Evolutionary conservation across 2,113 vertebrate genomes (phyloP).

Genomic region (Eptesicus fuscus): DNA sequence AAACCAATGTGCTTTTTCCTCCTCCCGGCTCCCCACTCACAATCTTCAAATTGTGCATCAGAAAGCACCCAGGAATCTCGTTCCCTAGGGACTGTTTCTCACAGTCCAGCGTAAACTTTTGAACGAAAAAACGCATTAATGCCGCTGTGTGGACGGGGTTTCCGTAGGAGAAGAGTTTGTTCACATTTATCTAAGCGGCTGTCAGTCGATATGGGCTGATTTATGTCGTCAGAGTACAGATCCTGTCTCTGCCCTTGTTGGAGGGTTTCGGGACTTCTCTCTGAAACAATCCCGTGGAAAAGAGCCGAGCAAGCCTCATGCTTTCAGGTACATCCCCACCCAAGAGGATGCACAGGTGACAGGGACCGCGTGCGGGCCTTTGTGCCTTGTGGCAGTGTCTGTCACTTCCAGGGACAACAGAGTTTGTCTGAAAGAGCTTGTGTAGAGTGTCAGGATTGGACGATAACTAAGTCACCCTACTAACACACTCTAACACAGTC

Average conservation of each 20-base stretch:
- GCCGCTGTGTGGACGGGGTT: background rate
- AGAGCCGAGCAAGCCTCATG: background rate
- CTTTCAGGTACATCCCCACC: background rate
- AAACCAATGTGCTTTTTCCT: background rate
- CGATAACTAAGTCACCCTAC: background rate
- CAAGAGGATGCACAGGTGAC: background rate
- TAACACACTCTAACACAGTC: too few relatives aligned
- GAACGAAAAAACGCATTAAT: background rate
- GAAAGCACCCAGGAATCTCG: background rate
- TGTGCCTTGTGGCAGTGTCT: background rate
- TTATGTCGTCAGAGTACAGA: background rate
- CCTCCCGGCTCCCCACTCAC: background rate
- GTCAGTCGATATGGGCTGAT: rapidly evolving
- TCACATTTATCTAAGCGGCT: background rate
- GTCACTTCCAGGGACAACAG: background rate
- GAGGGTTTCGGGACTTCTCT: background rate
- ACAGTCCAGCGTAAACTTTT: background rate
- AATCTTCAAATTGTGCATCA: background rate
- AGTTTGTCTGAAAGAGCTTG: background rate
- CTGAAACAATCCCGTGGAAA: background rate
- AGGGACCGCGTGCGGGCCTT: background rate
- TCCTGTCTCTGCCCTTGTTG: background rate
- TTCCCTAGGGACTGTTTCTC: background rate
- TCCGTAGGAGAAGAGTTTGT: background rate
- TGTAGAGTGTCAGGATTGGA: background rate